These are phyloP conservation scores for Equus przewalskii DNA, from an alignment of 2,113 vertebrate genomes.

Conservation along the genomic window DNA sequence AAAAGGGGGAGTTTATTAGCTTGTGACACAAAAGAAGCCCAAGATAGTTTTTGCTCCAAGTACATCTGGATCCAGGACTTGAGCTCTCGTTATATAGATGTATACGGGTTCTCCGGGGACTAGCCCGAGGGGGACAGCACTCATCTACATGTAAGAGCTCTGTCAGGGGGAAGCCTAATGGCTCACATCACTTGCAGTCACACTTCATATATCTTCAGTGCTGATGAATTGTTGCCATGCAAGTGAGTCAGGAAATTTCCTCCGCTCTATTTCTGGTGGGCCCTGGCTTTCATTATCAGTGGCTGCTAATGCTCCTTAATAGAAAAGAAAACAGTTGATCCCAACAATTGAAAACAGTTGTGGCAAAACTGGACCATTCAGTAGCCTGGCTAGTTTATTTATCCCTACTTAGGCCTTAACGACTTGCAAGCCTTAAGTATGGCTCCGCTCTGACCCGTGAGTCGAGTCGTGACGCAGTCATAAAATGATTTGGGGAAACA, in stretches of 20 bases:
- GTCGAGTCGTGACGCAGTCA: neutral
- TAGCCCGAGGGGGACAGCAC: neutral
- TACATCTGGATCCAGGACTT: neutral
- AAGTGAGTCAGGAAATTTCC: constrained; percentile 54
- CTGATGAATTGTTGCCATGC: constrained; percentile 42
- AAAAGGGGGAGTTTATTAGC: neutral
- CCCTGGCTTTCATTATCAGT: constrained; percentile 62
- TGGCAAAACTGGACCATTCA: neutral
- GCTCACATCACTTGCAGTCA: constrained; percentile 29
- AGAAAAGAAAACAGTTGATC: constrained; percentile 55
- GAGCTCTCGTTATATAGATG: neutral
- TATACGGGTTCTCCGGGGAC: neutral
- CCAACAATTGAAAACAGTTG: constrained; percentile 56
- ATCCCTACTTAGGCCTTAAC: neutral
- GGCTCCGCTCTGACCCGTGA: neutral
- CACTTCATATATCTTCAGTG: constrained; percentile 57
- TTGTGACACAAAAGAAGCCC: neutral
- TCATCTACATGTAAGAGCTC: constrained; percentile 4
- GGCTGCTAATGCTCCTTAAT: constrained; percentile 36
- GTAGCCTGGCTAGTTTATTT: neutral
- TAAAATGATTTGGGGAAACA: constrained; percentile 25
- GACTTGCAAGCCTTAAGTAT: neutral
- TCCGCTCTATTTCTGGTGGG: constrained; percentile 52
- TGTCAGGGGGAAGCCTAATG: neutral
- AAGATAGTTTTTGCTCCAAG: neutral